phyloP scores from a whole-genome alignment of 2,888 invertebrate genomes.

The Euclidia mi region DNA sequence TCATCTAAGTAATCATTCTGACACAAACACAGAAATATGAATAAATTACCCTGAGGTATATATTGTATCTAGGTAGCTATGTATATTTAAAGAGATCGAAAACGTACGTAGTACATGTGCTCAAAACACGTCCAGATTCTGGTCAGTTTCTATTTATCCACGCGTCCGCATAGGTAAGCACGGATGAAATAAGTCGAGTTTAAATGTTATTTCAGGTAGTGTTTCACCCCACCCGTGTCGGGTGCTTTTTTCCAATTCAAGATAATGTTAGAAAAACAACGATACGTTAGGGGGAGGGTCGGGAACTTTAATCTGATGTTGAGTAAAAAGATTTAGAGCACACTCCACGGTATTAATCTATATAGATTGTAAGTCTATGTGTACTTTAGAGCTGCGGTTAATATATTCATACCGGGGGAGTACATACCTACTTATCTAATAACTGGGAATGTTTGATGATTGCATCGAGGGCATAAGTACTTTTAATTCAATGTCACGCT shows the following conservation, averaged over 20 bases:
- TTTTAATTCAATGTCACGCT: too few species aligned
- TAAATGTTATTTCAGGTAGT: slow-evolving; percentile 72
- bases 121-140: slow-evolving; percentile 12
- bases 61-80: too few species aligned
- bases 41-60: too few species aligned
- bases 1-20: too few species aligned
- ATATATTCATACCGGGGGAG: background rate
- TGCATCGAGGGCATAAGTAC: too few species aligned
- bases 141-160: too few species aligned
- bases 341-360: slow-evolving; percentile 77
- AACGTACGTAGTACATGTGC: background rate
- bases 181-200: slow-evolving; percentile 33
- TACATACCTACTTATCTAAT: too few species aligned
- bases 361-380: slow-evolving; percentile 50
- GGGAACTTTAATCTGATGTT: slow-evolving; percentile 81
- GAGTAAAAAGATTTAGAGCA: slow-evolving; percentile 87
- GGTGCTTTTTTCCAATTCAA: slow-evolving; percentile 73
- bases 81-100: too few species aligned
- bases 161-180: too few species aligned
- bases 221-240: slow-evolving; percentile 55
- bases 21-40: too few species aligned
- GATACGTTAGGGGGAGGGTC: slow-evolving; percentile 74
- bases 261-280: slow-evolving; percentile 85
- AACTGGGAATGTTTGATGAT: too few species aligned
- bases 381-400: slow-evolving; percentile 6